Conservation (phyloP, 1,140 invertebrate genomes). For the Marisa cornuarietis region DNA sequence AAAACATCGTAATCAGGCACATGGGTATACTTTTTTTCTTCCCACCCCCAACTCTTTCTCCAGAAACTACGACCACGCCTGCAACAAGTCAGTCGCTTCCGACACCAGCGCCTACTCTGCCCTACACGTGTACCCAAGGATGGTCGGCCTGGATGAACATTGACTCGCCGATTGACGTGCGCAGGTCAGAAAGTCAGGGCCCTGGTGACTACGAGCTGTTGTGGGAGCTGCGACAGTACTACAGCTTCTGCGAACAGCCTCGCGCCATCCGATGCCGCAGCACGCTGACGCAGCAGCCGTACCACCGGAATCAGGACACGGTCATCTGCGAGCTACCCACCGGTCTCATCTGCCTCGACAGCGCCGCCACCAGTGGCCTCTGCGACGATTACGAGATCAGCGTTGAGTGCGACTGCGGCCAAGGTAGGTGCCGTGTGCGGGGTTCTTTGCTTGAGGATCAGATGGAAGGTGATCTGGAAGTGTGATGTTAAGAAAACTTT, state of each 20-base stretch:
- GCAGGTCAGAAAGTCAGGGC: constrained; percentile 35
- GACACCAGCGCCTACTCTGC: constrained; percentile 17
- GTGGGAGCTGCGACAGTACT: constrained; percentile 41
- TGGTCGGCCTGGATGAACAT: constrained; percentile 59
- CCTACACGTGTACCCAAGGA: constrained; percentile 38
- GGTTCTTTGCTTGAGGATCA: background rate
- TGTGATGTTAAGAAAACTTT: too few relatives aligned
- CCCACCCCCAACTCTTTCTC: background rate
- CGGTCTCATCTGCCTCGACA: constrained; percentile 36
- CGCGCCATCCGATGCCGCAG: constrained; percentile 79
- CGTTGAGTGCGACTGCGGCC: constrained; percentile 58
- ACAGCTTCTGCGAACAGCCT: constrained; percentile 73
- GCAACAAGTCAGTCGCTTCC: constrained; percentile 11
- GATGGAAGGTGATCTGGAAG: background rate
- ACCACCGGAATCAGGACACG: constrained; percentile 73
- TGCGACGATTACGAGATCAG: constrained; percentile 64
- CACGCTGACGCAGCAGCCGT: constrained; percentile 70
- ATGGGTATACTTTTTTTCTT: too few relatives aligned
- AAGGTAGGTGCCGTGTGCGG: background rate
- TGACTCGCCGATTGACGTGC: constrained; percentile 29
- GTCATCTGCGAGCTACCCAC: constrained; percentile 40
- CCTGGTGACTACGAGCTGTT: constrained; percentile 58
- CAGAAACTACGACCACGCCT: background rate
- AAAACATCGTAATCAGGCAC: too few relatives aligned
- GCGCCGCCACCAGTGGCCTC: constrained; percentile 11